Conservation (phyloP, 2,797 vertebrate genomes). For the Merluccius polli region DNA sequence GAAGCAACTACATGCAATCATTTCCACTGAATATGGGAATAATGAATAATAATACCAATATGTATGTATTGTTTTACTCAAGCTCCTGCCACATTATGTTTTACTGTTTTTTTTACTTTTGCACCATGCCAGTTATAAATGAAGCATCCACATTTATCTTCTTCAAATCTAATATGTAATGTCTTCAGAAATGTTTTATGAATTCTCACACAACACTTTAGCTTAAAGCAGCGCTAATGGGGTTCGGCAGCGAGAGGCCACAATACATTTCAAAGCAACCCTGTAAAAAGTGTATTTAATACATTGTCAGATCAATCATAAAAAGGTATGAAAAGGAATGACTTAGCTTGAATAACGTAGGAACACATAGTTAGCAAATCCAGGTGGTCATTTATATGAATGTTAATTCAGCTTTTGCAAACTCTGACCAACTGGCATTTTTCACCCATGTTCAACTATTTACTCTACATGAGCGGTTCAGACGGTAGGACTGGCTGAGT, state of each 20-base stretch:
- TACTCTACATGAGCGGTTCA: not conserved
- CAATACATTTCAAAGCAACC: not conserved
- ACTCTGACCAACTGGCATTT: not conserved
- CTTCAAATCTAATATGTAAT: not conserved
- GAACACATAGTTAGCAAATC: not conserved
- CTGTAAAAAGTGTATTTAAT: not conserved
- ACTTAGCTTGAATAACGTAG: not conserved
- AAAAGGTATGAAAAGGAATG: not conserved
- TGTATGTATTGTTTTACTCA: not conserved
- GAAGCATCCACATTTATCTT: not conserved
- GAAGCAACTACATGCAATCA: not conserved
- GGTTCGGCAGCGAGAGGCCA: not conserved
- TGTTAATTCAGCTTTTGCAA: conserved; percentile 1
- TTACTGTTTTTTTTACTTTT: not conserved
- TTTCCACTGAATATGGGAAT: not conserved
- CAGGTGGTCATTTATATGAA: not conserved
- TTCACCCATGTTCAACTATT: not conserved
- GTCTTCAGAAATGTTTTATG: not conserved
- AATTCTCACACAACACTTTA: not conserved
- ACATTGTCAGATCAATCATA: not conserved
- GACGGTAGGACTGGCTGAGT: not conserved
- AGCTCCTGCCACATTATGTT: not conserved
- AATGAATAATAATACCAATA: not conserved
- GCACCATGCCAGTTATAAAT: not conserved
- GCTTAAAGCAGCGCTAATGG: not conserved